Evolutionary conservation across 2,113 vertebrate genomes (phyloP).

Genomic region (Cariama cristata): DNA sequence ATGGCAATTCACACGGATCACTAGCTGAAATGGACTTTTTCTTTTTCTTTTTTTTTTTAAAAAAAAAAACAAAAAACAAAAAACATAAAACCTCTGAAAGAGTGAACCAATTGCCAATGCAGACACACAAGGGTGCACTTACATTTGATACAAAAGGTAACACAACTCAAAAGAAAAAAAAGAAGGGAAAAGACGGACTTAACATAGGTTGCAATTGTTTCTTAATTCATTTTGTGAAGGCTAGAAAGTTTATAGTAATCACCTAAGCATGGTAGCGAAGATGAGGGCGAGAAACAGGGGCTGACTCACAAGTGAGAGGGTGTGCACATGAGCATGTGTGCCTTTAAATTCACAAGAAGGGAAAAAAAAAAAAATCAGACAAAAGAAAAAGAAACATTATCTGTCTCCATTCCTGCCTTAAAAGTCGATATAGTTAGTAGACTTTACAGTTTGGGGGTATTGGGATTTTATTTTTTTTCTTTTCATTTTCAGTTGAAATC

Average conservation of each 20-base stretch:
- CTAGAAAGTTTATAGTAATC: background rate
- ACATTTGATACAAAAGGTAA: background rate
- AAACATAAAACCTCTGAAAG: background rate
- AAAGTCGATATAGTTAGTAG: background rate
- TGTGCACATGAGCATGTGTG: background rate
- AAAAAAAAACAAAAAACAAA: too few relatives aligned
- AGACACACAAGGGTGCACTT: background rate
- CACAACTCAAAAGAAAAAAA: background rate
- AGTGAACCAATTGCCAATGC: background rate
- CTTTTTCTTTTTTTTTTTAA: background rate
- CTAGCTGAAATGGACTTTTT: background rate
- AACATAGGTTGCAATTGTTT: background rate
- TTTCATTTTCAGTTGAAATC: background rate
- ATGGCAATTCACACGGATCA: background rate
- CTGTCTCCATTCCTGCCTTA: background rate
- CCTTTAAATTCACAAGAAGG: background rate
- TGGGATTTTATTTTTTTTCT: background rate
- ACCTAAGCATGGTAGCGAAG: background rate
- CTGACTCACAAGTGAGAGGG: rapidly evolving
- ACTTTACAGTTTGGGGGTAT: rapidly evolving
- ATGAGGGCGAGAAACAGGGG: background rate
- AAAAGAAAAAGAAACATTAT: background rate
- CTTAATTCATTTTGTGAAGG: background rate
- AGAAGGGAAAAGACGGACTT: rapidly evolving
- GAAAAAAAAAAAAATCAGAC: background rate